phyloP scores from a whole-genome alignment of 2,797 vertebrate species.

The Oreortyx pictus region DNA sequence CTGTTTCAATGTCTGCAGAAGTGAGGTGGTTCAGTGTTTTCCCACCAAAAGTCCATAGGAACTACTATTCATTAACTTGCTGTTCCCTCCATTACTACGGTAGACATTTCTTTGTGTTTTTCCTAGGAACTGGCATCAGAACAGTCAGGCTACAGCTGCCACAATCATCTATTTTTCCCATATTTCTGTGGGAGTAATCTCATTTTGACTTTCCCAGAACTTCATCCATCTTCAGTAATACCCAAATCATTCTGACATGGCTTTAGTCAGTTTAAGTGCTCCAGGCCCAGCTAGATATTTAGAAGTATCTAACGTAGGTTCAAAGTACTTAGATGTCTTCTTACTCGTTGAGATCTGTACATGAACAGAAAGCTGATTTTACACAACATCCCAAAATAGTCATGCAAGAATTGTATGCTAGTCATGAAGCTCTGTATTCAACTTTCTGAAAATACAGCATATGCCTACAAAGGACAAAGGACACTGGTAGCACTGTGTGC shows the following conservation, averaged over 20 bases:
- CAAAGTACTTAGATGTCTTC: background rate
- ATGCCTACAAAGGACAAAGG: background rate
- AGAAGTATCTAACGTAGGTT: background rate
- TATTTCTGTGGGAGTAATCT: background rate
- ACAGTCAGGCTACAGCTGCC: background rate
- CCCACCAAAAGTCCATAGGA: fast-evolving
- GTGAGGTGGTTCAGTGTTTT: background rate
- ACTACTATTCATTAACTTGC: background rate
- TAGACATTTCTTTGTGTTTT: background rate
- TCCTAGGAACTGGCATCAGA: background rate
- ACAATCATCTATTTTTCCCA: background rate
- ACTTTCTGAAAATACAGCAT: background rate
- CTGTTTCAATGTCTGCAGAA: background rate
- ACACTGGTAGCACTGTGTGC: background rate
- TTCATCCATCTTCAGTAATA: background rate
- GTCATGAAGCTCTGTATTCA: background rate
- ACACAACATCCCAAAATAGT: background rate
- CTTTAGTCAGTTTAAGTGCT: background rate
- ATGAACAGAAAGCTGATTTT: background rate
- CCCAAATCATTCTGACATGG: background rate
- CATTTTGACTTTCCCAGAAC: background rate
- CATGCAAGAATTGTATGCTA: background rate
- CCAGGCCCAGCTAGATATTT: background rate
- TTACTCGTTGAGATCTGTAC: background rate
- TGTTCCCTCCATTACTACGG: background rate